Conservation (phyloP, 2,888 invertebrate species). For the Sinhomidia bicolor region DNA sequence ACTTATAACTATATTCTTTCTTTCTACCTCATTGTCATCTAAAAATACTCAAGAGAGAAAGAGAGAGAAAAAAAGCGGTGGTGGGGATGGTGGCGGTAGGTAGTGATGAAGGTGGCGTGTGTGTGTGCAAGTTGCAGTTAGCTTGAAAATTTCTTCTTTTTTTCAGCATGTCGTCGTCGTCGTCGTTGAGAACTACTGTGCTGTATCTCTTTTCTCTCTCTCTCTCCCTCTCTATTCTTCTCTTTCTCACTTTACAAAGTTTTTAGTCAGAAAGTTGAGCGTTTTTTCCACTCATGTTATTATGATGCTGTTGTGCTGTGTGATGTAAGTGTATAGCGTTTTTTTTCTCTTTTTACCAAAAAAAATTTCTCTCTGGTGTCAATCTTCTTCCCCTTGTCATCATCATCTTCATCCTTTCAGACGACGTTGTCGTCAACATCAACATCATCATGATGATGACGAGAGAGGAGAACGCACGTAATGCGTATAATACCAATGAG, state of each 20-base stretch:
- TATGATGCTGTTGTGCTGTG: too few relatives aligned
- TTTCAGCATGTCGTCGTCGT: neutral
- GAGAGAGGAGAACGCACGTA: neutral
- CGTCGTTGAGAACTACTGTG: neutral
- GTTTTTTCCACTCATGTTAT: constrained; percentile 56
- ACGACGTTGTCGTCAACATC: constrained; percentile 51
- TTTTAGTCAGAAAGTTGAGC: constrained; percentile 55
- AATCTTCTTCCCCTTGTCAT: constrained; percentile 68
- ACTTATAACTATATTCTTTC: constrained; percentile 53
- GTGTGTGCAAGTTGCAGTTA: constrained; percentile 5
- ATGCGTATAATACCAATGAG: neutral
- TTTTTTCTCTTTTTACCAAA: constrained; percentile 59
- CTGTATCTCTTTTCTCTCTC: neutral
- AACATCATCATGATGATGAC: constrained; percentile 39
- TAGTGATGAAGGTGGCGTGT: too few relatives aligned
- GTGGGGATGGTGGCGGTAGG: neutral
- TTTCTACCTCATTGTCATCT: constrained; percentile 61
- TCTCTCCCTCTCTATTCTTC: neutral
- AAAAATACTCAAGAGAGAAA: constrained; percentile 61
- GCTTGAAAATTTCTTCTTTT: constrained; percentile 37
- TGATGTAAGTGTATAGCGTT: too few relatives aligned
- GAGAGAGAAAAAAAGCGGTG: constrained; percentile 38
- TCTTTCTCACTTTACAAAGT: neutral
- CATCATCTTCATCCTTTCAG: constrained; percentile 48
- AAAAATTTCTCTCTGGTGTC: constrained; percentile 63